These are phyloP conservation scores for Chionoecetes opilio DNA, from an alignment of 1,140 invertebrate species.

Conservation along the genomic window DNA sequence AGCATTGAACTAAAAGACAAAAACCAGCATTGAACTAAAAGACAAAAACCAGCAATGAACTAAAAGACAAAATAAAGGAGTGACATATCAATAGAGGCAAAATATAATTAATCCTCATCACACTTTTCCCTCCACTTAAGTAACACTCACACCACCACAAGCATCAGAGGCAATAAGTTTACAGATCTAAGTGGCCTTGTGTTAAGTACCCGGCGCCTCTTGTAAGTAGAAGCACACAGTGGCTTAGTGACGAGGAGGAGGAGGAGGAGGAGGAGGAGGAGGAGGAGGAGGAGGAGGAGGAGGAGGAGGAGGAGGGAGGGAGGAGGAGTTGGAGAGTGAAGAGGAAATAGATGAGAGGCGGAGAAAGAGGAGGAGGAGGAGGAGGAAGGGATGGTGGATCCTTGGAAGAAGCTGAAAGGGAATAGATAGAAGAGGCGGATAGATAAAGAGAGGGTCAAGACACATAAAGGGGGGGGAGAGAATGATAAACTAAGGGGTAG, in stretches of 20 bases:
- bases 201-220: background rate
- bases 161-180: constrained; percentile 1
- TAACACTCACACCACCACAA: constrained; percentile 7
- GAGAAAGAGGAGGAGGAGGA: background rate
- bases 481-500: background rate
- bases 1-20: no score
- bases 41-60: background rate
- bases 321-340: background rate
- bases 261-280: background rate
- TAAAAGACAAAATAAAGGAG: background rate
- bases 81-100: no score
- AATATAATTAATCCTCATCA: background rate
- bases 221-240: background rate
- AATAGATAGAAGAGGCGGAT: background rate
- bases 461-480: background rate
- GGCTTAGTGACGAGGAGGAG: background rate
- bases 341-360: background rate
- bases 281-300: background rate
- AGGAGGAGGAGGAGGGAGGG: background rate
- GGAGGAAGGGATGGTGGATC: background rate
- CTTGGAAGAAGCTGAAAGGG: background rate
- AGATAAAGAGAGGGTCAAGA: background rate
- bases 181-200: constrained; percentile 16
- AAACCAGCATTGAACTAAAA: background rate
- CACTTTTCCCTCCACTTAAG: background rate